Base-by-base conservation (phyloP, 2,797 vertebrate genomes). In the Microcaecilia unicolor region DNA sequence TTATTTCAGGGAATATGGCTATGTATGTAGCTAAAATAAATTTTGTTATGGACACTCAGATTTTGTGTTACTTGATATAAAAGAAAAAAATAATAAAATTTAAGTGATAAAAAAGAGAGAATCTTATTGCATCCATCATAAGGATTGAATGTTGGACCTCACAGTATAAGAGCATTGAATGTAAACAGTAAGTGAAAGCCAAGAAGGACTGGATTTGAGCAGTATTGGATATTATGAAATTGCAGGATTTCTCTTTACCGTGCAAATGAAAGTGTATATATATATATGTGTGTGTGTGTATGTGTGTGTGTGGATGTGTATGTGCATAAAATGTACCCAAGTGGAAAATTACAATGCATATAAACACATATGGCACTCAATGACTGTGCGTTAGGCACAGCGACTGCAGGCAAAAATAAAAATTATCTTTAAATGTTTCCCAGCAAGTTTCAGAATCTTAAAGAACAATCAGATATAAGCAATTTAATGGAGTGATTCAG, bases 281-380 rank as follows among this genome's bases (percentile, higher is more conserved):
- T 45, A 66, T 75, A 72, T 60, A 28, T 48, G 45, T 48, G 45
- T 45, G n/a, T 9, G 66, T 70, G 60, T 64, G 72, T 67, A 66
- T 75, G 72, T 64, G 72, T 67, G 66, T 75, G 72, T 60, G 28
- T 48, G 45, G 48, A 45, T 45, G 66, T 75, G 72, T 60, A 28
- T 48, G 45, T 48, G 45, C 45, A 69, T 73, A 77, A 75, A 74
- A 77, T 74, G 74, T 75, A 77, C 77, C 74, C 74, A 77, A 77
- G 67, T 77, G 72, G 74, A 77, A 77, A 77, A 77, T 77, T 77
- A 70, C 72, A 73, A 62, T 64, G 72, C 74, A 75, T 70, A 75
- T 77, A 77, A 77, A 77, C 72, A 75, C 74, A 77, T 77, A 77
- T 75, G 74, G 72, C 66, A 73, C 64, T 70, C 70, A 70, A 72